Percentiles rank a stretch among this genome's conserved stretches.
Evolutionary conservation across 2,888 invertebrate species (phyloP).

Genomic region (Orthosia gothica): DNA sequence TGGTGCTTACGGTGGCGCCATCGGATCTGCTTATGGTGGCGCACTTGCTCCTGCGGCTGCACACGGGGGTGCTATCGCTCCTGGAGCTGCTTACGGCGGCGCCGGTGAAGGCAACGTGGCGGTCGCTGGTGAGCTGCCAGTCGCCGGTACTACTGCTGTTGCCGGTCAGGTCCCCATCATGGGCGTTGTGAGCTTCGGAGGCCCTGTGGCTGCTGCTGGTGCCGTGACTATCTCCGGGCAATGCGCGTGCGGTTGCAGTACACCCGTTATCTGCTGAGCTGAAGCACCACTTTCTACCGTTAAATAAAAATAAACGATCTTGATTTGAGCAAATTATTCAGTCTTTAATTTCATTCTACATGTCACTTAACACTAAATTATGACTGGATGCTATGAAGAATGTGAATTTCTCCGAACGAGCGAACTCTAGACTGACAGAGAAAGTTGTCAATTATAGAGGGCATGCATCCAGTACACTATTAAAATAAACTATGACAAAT

Average conservation of each 20-base stretch:
- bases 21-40: conserved; percentile 61
- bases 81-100: conserved; percentile 31
- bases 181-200: conserved; percentile 45
- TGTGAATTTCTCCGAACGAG: too few relatives aligned
- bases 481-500: too few relatives aligned
- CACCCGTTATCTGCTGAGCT: background rate
- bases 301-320: too few relatives aligned
- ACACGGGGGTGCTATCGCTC: background rate
- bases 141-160: conserved; percentile 45
- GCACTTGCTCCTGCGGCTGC: conserved; percentile 58
- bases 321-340: too few relatives aligned
- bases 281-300: background rate
- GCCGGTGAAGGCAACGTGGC: conserved; percentile 56
- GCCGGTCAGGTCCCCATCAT: conserved; percentile 57
- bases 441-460: too few relatives aligned
- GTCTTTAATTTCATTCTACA: too few relatives aligned
- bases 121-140: conserved; percentile 57
- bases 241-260: conserved; percentile 46
- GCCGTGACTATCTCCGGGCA: conserved; percentile 40
- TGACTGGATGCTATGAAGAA: too few relatives aligned
- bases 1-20: conserved; percentile 2
- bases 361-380: too few relatives aligned
- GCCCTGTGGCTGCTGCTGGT: conserved; percentile 45
- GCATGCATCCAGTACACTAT: too few relatives aligned
- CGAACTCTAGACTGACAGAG: too few relatives aligned